Evolutionary conservation across 2,888 invertebrate species (phyloP).

Genomic region (Synergus japonicus): DNA sequence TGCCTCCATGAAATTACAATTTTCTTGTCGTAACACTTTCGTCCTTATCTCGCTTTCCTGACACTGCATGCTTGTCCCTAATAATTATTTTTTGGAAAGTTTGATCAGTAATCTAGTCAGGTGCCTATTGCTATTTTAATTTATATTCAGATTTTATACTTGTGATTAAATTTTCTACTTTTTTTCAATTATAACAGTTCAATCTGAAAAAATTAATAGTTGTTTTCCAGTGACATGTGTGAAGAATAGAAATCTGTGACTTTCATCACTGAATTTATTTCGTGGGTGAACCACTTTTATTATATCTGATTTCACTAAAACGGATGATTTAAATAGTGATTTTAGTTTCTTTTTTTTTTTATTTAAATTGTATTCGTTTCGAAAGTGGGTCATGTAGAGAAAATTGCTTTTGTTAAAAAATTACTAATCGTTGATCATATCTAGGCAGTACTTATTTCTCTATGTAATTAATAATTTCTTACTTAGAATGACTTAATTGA

Average conservation of each 20-base stretch:
- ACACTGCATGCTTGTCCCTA: conserved; percentile 25
- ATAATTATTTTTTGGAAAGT: conserved; percentile 27
- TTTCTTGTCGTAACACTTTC: conserved; percentile 30
- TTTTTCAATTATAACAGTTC: background rate
- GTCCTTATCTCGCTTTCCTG: conserved; percentile 13
- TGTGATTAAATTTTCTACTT: background rate
- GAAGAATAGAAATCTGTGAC: conserved; percentile 34
- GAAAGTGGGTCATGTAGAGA: background rate
- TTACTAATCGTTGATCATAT: background rate
- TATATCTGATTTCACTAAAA: conserved; percentile 21
- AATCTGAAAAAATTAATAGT: background rate
- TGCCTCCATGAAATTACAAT: background rate
- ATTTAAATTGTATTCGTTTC: background rate
- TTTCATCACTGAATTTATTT: conserved; percentile 31
- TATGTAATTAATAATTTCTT: background rate
- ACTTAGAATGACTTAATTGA: background rate
- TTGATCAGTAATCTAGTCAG: background rate
- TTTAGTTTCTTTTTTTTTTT: background rate
- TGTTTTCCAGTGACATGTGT: conserved; percentile 19
- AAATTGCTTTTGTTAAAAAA: background rate
- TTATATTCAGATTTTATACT: background rate
- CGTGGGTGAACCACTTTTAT: conserved; percentile 39
- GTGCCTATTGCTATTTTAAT: background rate
- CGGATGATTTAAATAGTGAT: background rate
- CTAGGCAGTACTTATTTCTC: background rate